Evolutionary conservation across 2,888 invertebrate species (phyloP).

Genomic region (Lymantria monacha): DNA sequence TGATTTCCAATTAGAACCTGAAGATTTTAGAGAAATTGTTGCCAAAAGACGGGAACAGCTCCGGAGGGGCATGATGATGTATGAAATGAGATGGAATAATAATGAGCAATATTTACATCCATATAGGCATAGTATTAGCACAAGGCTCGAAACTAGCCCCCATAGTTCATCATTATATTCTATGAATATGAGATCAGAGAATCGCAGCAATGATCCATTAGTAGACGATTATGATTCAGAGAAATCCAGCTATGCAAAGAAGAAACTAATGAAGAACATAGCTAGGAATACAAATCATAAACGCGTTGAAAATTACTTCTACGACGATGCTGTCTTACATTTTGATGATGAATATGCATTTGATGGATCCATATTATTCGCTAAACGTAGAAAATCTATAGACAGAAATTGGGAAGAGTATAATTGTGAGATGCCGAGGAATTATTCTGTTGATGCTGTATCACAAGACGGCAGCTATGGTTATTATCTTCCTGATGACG

Average conservation of each 20-base stretch:
- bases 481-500: constrained; percentile 71
- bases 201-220: constrained; percentile 70
- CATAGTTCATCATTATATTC: constrained; percentile 69
- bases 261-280: constrained; percentile 73
- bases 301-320: constrained; percentile 70
- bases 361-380: constrained; percentile 73
- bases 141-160: constrained; percentile 53
- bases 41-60: constrained; percentile 71
- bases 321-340: constrained; percentile 73
- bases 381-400: constrained; percentile 74
- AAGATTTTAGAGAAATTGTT: constrained; percentile 73
- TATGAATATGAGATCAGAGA: constrained; percentile 63
- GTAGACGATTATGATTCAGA: constrained; percentile 77
- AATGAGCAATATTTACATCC: constrained; percentile 59
- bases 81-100: constrained; percentile 60
- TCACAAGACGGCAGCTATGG: constrained; percentile 76
- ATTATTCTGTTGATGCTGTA: constrained; percentile 47
- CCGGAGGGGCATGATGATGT: constrained; percentile 65
- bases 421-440: constrained; percentile 55
- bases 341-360: constrained; percentile 77
- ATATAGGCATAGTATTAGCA: constrained; percentile 54
- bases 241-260: constrained; percentile 71
- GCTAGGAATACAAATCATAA: constrained; percentile 62
- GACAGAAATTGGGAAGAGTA: constrained; percentile 65
- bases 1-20: constrained; percentile 74